Percentiles rank a stretch among this genome's conserved stretches.
phyloP scores from a whole-genome alignment of 2,888 invertebrate species.

The Rhimphoctona megacephalus region DNA sequence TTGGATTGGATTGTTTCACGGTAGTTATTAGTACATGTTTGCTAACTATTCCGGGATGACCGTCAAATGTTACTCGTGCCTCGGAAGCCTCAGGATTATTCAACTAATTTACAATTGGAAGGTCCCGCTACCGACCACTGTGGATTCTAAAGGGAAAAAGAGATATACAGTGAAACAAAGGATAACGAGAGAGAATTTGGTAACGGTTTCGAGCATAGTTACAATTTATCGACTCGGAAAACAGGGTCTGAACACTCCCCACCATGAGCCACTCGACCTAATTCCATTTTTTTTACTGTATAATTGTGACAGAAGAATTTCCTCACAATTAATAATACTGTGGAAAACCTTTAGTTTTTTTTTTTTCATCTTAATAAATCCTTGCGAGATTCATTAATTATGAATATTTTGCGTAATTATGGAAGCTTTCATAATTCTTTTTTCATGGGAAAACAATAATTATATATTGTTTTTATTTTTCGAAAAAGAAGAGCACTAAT shows the following conservation, averaged over 20 bases:
- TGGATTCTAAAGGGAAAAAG: background rate
- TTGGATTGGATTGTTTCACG: background rate
- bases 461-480: too few relatives aligned
- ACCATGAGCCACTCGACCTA: background rate
- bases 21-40: background rate
- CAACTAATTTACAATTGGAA: constrained; percentile 31
- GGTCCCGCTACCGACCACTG: background rate
- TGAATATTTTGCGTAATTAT: background rate
- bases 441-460: background rate
- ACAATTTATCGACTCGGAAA: constrained; percentile 35
- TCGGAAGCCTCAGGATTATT: constrained; percentile 15
- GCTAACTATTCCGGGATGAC: background rate
- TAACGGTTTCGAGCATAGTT: background rate
- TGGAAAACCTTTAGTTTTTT: background rate
- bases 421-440: background rate
- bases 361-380: background rate
- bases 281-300: background rate
- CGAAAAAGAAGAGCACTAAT: too few relatives aligned
- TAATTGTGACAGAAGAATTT: background rate
- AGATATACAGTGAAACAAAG: background rate
- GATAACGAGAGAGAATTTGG: constrained; percentile 1
- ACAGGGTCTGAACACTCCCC: background rate
- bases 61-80: constrained; percentile 16
- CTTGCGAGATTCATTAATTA: background rate
- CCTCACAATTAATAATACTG: background rate